Base-by-base conservation (phyloP, 2,797 vertebrate species). In the Micromesistius poutassou region DNA sequence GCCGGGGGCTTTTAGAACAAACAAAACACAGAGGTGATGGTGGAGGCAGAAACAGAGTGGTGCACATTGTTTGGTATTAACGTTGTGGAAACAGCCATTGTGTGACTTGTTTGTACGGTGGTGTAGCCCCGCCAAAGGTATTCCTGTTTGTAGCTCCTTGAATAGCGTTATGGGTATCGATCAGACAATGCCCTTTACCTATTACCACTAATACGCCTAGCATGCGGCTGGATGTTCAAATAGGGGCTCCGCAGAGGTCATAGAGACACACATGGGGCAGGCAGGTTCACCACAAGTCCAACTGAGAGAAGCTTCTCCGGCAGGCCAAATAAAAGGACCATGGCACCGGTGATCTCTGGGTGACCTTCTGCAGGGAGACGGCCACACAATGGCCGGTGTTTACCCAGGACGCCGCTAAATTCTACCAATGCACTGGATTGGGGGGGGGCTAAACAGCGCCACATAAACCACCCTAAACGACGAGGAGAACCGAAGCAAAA, bases 261-360 rank as follows among this genome's bases (percentile, higher is more conserved):
- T 13, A 12, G 31, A 73, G 35, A 73, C 5, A 55, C 50, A 55
- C 50, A 55, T 4, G 14, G 13, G 71, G 40, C 46, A 30, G 30
- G 73, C 50, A 72, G 73, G 75, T 76, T 76, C 79, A 76, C 14
- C 55, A 36, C 36, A 50, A 74, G 75, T 71, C 74, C 74, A 76
- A 76, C 74, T 35, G 16, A 19, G 14, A 28, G 50, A 76, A 12
- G 16, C 50, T 22, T 22, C 42, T 46, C 14, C 2, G 13, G 13
- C 50, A 55, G 50, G 50, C 50, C 50, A 55, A 5, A 55, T 55
- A 55, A 19, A 55, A 55, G 50, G 5, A 55, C 50, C 50, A 55
- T 22, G 50, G 19, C 16, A 55, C 50, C 4, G 16, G 50, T 7
- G 16, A 55, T 55, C 50, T 22, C 66, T 30, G 66, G 66, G n/a